Base-by-base conservation (phyloP, 2,888 invertebrate species). In the Synanthedon andrenaeformis region DNA sequence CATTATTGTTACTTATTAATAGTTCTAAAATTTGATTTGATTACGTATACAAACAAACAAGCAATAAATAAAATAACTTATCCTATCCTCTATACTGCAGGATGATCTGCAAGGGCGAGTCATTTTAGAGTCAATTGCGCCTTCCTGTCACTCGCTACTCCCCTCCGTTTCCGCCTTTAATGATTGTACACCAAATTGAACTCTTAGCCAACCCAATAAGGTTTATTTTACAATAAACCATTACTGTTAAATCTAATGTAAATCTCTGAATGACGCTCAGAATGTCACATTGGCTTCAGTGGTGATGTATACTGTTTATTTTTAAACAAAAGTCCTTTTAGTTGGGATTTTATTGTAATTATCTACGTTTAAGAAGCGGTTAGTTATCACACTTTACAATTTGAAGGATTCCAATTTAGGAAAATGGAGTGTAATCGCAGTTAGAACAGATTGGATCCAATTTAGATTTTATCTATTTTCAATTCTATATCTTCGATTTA, bases 101-200 rank as follows among this genome's bases (percentile, higher is more conserved):
- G 79, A 81, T 78, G 76, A 74, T 76, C 62, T 59, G 62, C 82
- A 82, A 84, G 84, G 83, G 80, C 81, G 74, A 72, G 70, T 66
- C 69, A 66, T 65, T 49, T 19, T 17, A 17, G n/a, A n/a, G 65
- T 83, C 83, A 85, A 82, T 81, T 81, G 62, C 63, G 57, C 63
- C 80, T 76, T 85, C 84, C 84, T 84, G 84, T 68, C 59, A 17
- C 49, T 49, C 60, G 67, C 42, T 42, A 58, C 62, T 64, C 63
- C 66, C 64, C 81, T 76, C 74, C 58, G 62, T 66, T 79, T 78
- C 81, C 76, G 19, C 17, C 23, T 23, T 17, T 5, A 19, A 12
- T 19, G 1, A 49, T 17, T 17, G 14, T 17, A 49, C 17, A 19
- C 49, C 8, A 49, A 49, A 13, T 17, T 10, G 0, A 49, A 5